Conservation (phyloP, 2,888 invertebrate genomes). For the Eupithecia vulgata region DNA sequence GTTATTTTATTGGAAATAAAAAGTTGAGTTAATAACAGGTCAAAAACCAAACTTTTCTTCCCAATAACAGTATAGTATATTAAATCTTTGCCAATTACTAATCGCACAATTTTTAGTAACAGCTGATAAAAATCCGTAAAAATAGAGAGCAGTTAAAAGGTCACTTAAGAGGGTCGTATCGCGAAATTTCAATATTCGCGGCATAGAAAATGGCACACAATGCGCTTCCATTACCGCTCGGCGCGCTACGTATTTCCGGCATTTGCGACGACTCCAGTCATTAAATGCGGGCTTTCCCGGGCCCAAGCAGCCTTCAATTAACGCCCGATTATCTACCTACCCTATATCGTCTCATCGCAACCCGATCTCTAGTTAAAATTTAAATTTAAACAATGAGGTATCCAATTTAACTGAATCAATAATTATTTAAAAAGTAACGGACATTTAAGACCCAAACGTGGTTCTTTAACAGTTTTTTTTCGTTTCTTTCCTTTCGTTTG, state of each 20-base stretch:
- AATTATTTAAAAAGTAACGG: not conserved
- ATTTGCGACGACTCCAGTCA: conserved; percentile 68
- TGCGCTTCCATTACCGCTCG: conserved; percentile 76
- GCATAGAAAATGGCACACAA: conserved; percentile 79
- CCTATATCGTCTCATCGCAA: conserved; percentile 47
- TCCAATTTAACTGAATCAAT: not conserved
- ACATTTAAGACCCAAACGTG: not conserved
- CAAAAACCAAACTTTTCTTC: not conserved
- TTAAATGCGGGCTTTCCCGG: conserved; percentile 64
- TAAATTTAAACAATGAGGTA: conserved; percentile 37
- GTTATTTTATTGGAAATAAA: too few species aligned
- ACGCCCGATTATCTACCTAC: conserved; percentile 67
- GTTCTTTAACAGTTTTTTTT: not conserved
- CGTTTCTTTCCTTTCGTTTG: not conserved
- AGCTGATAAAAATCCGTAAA: conserved; percentile 37
- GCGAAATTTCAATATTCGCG: conserved; percentile 78
- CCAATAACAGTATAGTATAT: too few species aligned
- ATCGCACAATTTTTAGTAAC: not conserved
- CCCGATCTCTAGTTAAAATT: conserved; percentile 53
- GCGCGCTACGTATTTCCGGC: conserved; percentile 81
- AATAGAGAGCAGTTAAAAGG: conserved; percentile 55
- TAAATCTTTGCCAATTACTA: not conserved
- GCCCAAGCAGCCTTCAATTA: conserved; percentile 69
- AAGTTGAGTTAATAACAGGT: too few species aligned
- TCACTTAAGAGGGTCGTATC: conserved; percentile 66